Base-by-base conservation (phyloP, 1,140 invertebrate species). In the Aphis craccivora region DNA sequence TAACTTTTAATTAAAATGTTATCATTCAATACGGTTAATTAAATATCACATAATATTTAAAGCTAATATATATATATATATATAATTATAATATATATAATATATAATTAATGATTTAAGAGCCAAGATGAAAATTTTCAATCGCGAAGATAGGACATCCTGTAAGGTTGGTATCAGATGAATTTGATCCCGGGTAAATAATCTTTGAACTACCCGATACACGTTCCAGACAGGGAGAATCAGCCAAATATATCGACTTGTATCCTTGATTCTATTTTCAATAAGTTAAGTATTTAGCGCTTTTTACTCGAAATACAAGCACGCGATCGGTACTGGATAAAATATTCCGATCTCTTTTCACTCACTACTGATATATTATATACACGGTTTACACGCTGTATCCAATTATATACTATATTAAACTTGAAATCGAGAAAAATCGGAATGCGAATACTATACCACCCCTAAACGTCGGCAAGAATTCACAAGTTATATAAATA, bases 401-500 rank as follows among this genome's bases (percentile, higher is more conserved):
- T 60, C 11, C 35, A 90, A 90, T 43, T 45, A n/a, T 88, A 35
- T 23, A 43, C 6, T 90, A 40, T 90, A 67, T 67, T 90, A 90
- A 67, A 67, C 40, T 67, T n/a, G 23, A n/a, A 43, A 60, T 11
- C 3, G 53, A 67, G 25, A 43, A n/a, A 43, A 18, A 43, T 67
- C 25, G 9, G 45, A 90, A 90, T 67, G 37, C 40, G 37, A 30
- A 5, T 55, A 25, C n/a, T 90, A 8, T 22, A 35, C n/a, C 8
- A 25, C 35, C n/a, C 7, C 23, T 25, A 90, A 25, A 90, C 37
- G 35, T 30, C 5, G 11, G 37, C 22, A 23, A 53, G n/a, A 89
- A 89, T 53, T 43, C 89, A 43, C 25, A 4, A 20, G 25, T 43
- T 90, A 30, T 45, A 60, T 60, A 60, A 30, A 22, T 40, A 90